phyloP scores from a whole-genome alignment of 2,797 vertebrate species.

The Gallinago solitaria region DNA sequence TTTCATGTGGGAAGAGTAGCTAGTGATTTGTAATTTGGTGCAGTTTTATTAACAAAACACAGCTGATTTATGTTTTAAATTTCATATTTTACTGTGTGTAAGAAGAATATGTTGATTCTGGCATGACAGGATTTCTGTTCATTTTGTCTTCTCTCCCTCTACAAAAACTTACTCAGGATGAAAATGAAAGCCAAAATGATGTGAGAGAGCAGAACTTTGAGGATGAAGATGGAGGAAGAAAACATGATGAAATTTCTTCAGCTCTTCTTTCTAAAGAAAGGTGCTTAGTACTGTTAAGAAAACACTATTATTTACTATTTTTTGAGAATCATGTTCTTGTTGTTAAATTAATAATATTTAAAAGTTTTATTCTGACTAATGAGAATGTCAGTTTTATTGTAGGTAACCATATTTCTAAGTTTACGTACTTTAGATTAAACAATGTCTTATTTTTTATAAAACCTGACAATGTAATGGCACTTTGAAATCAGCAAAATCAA shows the following conservation, averaged over 20 bases:
- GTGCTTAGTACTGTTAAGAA: constrained; percentile 70
- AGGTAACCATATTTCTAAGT: background rate
- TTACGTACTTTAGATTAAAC: background rate
- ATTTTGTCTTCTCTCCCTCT: constrained; percentile 88
- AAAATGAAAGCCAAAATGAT: constrained; percentile 59
- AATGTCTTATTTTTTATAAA: background rate
- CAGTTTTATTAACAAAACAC: constrained; percentile 37
- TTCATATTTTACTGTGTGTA: background rate
- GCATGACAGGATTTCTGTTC: constrained; percentile 91
- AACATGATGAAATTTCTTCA: constrained; percentile 65
- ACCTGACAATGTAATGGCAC: background rate
- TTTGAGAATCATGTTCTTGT: background rate
- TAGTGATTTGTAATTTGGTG: constrained; percentile 21
- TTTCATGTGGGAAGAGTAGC: background rate
- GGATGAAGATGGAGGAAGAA: constrained; percentile 65
- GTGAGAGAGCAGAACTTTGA: constrained; percentile 20
- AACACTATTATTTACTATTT: background rate
- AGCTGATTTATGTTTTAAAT: constrained; percentile 8
- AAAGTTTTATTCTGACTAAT: background rate
- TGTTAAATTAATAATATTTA: background rate
- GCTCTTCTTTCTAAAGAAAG: constrained; percentile 83
- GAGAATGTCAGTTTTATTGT: background rate
- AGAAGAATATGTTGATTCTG: constrained; percentile 15
- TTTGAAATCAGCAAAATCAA: background rate
- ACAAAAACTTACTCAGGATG: constrained; percentile 79